These are phyloP conservation scores for Tubulanus polymorphus DNA, from an alignment of 2,888 invertebrate genomes.

Conservation along the genomic window DNA sequence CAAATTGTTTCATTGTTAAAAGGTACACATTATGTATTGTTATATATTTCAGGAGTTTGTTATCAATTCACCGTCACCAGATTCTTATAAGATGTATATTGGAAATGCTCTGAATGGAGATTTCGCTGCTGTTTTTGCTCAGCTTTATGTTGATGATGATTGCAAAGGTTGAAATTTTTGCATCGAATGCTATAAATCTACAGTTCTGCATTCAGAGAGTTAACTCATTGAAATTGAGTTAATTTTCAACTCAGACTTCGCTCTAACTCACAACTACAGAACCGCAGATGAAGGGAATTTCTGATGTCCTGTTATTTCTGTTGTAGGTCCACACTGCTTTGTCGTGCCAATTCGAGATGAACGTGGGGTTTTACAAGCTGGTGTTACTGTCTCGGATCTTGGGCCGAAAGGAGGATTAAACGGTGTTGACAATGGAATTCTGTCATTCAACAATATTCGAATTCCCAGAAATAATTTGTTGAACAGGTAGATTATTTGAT, in stretches of 20 bases:
- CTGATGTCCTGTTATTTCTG: too few relatives aligned
- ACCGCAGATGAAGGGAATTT: too few relatives aligned
- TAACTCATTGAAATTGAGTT: too few relatives aligned
- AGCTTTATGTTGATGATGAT: conserved; percentile 12
- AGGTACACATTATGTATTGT: not conserved
- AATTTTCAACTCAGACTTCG: too few relatives aligned
- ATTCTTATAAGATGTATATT: conserved; percentile 18
- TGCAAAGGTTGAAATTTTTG: conserved; percentile 15
- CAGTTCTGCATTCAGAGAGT: too few relatives aligned
- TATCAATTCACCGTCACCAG: conserved; percentile 14
- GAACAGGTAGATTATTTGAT: conserved; percentile 9
- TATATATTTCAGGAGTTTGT: conserved; percentile 13
- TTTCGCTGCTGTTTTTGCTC: conserved; percentile 20
- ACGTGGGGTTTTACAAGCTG: conserved; percentile 5
- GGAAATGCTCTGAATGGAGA: conserved; percentile 17
- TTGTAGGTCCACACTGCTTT: conserved; percentile 18
- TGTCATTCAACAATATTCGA: conserved; percentile 13
- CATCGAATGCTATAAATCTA: too few relatives aligned
- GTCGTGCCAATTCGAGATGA: conserved; percentile 13
- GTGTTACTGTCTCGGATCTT: conserved; percentile 7
- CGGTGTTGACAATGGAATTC: conserved; percentile 18
- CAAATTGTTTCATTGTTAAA: not conserved
- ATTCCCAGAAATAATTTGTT: conserved; percentile 16
- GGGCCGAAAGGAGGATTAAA: conserved; percentile 18
- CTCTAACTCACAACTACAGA: too few relatives aligned